Evolutionary conservation across 2,888 invertebrate genomes (phyloP).

Genomic region (Ennomos fuscantarius): DNA sequence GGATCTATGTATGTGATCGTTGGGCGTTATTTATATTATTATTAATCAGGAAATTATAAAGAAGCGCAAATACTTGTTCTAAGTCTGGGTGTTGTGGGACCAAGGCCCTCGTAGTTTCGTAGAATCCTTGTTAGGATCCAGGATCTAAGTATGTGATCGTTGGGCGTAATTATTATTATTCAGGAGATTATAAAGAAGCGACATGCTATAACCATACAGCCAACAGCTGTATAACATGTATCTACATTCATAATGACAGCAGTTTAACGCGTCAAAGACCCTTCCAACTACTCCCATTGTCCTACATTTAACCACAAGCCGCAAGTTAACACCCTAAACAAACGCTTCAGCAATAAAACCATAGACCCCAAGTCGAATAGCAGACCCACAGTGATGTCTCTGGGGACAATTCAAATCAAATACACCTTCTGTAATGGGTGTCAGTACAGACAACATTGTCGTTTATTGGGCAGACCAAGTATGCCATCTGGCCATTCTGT

Average conservation of each 20-base stretch:
- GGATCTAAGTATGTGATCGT: too few species aligned
- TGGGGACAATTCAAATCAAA: slow-evolving; percentile 44
- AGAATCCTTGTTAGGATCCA: too few species aligned
- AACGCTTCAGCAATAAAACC: slow-evolving; percentile 52
- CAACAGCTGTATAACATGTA: neutral
- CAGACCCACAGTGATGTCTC: slow-evolving; percentile 26
- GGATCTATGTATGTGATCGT: too few species aligned
- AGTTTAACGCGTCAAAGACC: slow-evolving; percentile 9
- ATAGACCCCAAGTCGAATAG: slow-evolving; percentile 13
- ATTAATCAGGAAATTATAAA: too few species aligned
- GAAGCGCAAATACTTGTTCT: too few species aligned
- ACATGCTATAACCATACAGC: too few species aligned
- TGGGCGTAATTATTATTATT: too few species aligned
- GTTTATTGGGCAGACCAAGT: slow-evolving; percentile 25
- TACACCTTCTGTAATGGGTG: slow-evolving; percentile 59
- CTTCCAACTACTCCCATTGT: slow-evolving; percentile 17
- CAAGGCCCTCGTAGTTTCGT: too few species aligned
- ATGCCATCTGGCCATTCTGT: slow-evolving; percentile 37
- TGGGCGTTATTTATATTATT: too few species aligned
- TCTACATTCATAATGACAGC: slow-evolving; percentile 5
- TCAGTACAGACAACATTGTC: slow-evolving; percentile 40
- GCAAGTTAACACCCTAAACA: slow-evolving; percentile 58
- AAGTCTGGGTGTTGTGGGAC: too few species aligned
- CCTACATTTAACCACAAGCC: slow-evolving; percentile 44
- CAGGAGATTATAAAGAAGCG: too few species aligned